Evolutionary conservation across 37 sponge, comb jelly and placozoan genomes (phyloP), one percentile per base, ranked within the genome.

Genomic region (Beroe ovata): DNA sequence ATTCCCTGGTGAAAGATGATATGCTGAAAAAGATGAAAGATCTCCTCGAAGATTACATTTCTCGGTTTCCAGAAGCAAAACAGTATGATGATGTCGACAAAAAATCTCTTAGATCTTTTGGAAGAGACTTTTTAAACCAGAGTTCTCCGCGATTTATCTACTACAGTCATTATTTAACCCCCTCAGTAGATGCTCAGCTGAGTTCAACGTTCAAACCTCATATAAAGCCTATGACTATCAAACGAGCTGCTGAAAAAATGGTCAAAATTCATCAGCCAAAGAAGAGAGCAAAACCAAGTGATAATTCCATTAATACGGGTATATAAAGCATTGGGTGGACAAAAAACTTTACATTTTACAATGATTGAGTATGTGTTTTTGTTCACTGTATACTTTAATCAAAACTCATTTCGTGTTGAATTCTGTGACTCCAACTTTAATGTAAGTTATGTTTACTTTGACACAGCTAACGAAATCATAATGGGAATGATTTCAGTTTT

Each of bases 51-150:
- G 69, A 66, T 33, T 66, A 66, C 30, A 30, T 66, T 33, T 29
- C 33, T 33, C 25, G 30, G 35, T 66, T 66, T 30, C 69, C 69
- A 29, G 69, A 66, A 34, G 32, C 69, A 33, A 30, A 66, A 66
- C 25, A 29, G 25, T 66, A 66, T 32, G 69, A 66, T 66, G 69
- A 66, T 19, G 33, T 30, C 2, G 69, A 30, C 30, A 34, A 66
- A 66, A 66, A 66, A 66, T 19, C 36, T 14, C 36, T 66, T 2
- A 26, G 69, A 18, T 34, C 69, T 34, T 66, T 32, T 66, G 69
- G 69, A 18, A 66, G 36, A 66, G 69, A 66, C 36, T 66, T 66
- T 66, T 66, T 66, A 33, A 29, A 34, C 36, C 69, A 66, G 35
- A 34, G 32, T 14, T 29, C 36, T 18, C 35, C 69, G 34, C 25